Conservation (phyloP, 2,113 vertebrate species). For the Nesogale talazaci region DNA sequence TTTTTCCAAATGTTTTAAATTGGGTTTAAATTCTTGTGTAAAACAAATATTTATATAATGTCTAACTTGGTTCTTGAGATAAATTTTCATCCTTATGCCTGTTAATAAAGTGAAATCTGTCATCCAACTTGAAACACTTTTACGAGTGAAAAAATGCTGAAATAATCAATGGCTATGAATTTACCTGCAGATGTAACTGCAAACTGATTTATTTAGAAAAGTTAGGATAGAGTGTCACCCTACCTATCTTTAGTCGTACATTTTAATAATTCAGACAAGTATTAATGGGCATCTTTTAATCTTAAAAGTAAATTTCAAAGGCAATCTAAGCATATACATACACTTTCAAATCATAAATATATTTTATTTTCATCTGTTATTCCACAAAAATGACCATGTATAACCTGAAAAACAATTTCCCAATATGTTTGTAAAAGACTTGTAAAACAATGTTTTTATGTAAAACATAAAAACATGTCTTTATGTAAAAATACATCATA, state of each 20-base stretch:
- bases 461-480: no score
- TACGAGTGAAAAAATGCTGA: not conserved
- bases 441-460: no score
- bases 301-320: not conserved
- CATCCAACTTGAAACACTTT: not conserved
- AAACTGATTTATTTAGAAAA: not conserved
- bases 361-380: constrained; percentile 4
- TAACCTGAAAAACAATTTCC: not conserved
- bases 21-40: no score
- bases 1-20: no score
- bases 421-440: no score
- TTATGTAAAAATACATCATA: not conserved
- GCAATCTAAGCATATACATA: not conserved
- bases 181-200: not conserved
- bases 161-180: not conserved
- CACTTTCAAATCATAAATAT: constrained; percentile 11
- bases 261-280: constrained; percentile 16
- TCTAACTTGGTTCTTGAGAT: not conserved
- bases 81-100: constrained; percentile 10
- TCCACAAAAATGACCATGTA: not conserved
- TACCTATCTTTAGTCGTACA: not conserved
- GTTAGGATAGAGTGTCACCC: not conserved
- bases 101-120: not conserved
- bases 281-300: not conserved
- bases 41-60: not conserved